Evolutionary conservation across 2,797 vertebrate species (phyloP).

Genomic region (Helarctos malayanus): DNA sequence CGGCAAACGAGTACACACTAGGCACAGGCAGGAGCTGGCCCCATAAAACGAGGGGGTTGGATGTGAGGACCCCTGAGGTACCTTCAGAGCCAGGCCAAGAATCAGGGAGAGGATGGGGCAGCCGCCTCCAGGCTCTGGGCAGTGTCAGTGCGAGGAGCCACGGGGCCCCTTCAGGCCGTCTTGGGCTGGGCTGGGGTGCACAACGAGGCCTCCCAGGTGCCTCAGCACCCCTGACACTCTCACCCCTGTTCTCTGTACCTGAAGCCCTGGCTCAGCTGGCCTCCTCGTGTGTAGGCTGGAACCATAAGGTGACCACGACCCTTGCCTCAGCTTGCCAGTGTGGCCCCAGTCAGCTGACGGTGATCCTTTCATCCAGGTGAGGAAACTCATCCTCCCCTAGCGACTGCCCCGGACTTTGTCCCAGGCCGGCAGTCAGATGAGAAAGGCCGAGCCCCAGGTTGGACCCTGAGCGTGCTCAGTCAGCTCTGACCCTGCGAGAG

Average conservation of each 20-base stretch:
- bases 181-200: background rate
- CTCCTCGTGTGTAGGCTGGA: background rate
- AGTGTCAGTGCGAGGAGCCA: rapidly evolving
- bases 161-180: background rate
- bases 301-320: background rate
- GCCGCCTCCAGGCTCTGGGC: background rate
- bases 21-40: background rate
- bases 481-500: background rate
- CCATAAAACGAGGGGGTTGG: background rate
- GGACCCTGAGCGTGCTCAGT: background rate
- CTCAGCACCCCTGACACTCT: rapidly evolving
- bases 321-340: rapidly evolving
- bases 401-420: background rate
- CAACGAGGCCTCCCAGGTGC: background rate
- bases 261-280: background rate
- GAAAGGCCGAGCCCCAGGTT: background rate
- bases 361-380: background rate
- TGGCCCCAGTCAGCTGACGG: background rate
- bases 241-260: background rate
- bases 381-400: background rate
- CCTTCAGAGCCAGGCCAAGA: background rate
- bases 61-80: background rate
- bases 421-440: rapidly evolving
- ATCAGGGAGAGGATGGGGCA: background rate
- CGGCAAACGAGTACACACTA: rapidly evolving